Evolutionary conservation across 2,888 invertebrate species (phyloP).

Genomic region (Lasioglossum calceatum): DNA sequence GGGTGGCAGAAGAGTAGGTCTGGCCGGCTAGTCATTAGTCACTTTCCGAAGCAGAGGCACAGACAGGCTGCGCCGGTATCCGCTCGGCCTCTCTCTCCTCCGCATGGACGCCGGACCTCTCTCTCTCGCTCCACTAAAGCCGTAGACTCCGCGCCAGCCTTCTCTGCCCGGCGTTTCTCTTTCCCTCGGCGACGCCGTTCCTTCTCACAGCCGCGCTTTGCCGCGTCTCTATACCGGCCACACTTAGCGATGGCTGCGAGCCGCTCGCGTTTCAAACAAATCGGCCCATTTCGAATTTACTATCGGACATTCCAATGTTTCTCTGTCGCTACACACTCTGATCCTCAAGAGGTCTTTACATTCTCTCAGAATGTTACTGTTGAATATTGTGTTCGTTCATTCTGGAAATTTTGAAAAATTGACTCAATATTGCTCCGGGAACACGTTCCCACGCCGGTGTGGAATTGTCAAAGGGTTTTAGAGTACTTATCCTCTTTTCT

Average conservation of each 20-base stretch:
- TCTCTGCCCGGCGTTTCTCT: slow-evolving; percentile 52
- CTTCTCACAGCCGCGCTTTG: slow-evolving; percentile 61
- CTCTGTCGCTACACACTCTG: neutral
- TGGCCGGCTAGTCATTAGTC: slow-evolving; percentile 83
- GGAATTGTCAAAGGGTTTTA: too few species aligned
- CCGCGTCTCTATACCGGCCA: slow-evolving; percentile 71
- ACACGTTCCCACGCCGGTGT: too few species aligned
- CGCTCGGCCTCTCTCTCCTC: slow-evolving; percentile 60
- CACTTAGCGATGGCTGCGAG: slow-evolving; percentile 58
- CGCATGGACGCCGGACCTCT: slow-evolving; percentile 37
- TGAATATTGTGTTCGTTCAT: neutral
- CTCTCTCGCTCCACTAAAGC: slow-evolving; percentile 6
- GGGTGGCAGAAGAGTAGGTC: slow-evolving; percentile 80
- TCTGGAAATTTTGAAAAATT: neutral
- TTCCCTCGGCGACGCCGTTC: slow-evolving; percentile 45
- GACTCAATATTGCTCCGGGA: neutral
- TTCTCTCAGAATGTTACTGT: neutral
- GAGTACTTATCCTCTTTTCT: neutral
- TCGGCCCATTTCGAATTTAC: neutral
- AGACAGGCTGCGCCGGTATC: slow-evolving; percentile 82
- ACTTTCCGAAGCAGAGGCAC: slow-evolving; percentile 84
- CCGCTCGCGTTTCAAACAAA: neutral
- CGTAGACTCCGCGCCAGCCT: slow-evolving; percentile 26
- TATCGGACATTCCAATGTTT: neutral
- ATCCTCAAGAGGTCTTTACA: neutral